Conservation (phyloP, 2,113 vertebrate genomes). For the Leiothrix lutea region DNA sequence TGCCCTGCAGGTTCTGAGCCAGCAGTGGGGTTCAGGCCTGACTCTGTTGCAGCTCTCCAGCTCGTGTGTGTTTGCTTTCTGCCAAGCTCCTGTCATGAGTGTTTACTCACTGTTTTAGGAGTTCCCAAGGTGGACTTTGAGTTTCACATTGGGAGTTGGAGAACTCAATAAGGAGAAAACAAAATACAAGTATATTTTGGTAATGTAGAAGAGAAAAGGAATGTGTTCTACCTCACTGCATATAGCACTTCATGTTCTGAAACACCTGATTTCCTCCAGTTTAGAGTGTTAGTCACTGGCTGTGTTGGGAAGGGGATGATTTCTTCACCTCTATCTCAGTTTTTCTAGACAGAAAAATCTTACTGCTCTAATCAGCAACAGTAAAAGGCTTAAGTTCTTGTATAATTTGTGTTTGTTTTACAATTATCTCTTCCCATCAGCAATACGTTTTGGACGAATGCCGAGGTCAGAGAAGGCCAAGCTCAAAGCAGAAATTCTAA, state of each 20-base stretch:
- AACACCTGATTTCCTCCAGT: neutral
- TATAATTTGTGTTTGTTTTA: neutral
- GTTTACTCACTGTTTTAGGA: neutral
- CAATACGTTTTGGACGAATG: constrained; percentile 97
- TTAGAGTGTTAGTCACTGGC: neutral
- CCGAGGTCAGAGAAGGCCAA: constrained; percentile 96
- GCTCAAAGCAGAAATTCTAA: constrained; percentile 92
- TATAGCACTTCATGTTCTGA: neutral
- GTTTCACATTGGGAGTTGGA: neutral
- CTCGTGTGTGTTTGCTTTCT: neutral
- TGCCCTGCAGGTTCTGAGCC: neutral
- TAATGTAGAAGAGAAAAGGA: neutral
- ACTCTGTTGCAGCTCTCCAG: neutral
- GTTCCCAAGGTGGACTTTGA: neutral
- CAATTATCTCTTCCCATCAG: constrained; percentile 66
- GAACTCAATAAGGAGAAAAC: neutral
- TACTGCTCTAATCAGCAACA: neutral
- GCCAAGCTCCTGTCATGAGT: neutral
- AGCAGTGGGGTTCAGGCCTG: neutral
- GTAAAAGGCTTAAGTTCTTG: neutral
- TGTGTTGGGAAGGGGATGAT: neutral
- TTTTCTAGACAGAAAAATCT: neutral
- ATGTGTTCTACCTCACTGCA: neutral
- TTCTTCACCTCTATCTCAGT: neutral
- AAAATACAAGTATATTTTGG: neutral